Percentiles rank a stretch among this genome's conserved stretches.
These are phyloP conservation scores for Tetramorium simillimum DNA, from an alignment of 1,140 invertebrate genomes.

Conservation along the genomic window DNA sequence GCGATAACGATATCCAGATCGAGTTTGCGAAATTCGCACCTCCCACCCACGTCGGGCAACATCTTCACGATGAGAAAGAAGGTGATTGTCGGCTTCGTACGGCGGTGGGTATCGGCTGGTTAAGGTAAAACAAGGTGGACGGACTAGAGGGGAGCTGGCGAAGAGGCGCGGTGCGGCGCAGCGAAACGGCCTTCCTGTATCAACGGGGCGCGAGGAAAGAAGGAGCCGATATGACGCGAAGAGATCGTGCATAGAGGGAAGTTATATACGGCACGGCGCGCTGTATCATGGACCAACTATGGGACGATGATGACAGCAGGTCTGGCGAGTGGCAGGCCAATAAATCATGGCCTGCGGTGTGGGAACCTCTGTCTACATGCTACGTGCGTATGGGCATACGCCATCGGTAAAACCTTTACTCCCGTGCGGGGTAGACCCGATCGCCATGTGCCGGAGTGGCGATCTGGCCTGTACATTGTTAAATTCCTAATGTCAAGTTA, in stretches of 20 bases:
- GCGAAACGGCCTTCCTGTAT: constrained; percentile 68
- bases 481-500: too few relatives aligned
- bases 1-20: constrained; percentile 36
- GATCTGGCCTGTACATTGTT: not conserved
- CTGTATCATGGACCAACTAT: constrained; percentile 69
- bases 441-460: constrained; percentile 47
- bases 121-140: constrained; percentile 72
- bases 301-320: constrained; percentile 80
- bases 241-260: constrained; percentile 73
- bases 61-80: constrained; percentile 59
- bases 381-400: constrained; percentile 67
- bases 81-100: constrained; percentile 64
- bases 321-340: constrained; percentile 81
- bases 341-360: constrained; percentile 81
- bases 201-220: constrained; percentile 67
- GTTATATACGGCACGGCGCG: constrained; percentile 71
- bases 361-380: constrained; percentile 75
- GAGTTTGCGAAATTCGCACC: constrained; percentile 52
- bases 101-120: constrained; percentile 55
- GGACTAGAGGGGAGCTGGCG: constrained; percentile 42
- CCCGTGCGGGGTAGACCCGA: constrained; percentile 50
- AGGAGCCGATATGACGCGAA: constrained; percentile 71
- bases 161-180: constrained; percentile 35
- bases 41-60: constrained; percentile 32
- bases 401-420: constrained; percentile 73